These are phyloP conservation scores for Apteryx mantelli DNA, from an alignment of 2,113 vertebrate species.

Conservation along the genomic window DNA sequence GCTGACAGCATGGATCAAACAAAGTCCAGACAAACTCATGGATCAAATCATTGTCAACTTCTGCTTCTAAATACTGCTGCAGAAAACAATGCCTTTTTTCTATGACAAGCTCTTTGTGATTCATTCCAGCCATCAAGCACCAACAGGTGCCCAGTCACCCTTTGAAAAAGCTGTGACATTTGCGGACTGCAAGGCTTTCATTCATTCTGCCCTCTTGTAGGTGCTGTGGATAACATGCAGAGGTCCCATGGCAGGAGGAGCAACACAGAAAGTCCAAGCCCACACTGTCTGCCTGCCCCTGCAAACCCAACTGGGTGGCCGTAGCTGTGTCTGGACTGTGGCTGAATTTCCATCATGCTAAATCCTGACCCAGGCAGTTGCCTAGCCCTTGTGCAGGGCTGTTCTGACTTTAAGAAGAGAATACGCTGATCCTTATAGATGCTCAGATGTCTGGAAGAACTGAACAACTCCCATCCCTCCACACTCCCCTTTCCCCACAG, in stretches of 20 bases:
- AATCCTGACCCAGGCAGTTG: not conserved
- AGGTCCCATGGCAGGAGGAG: not conserved
- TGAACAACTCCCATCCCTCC: not conserved
- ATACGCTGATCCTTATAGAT: not conserved
- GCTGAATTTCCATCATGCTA: not conserved
- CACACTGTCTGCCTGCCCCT: not conserved
- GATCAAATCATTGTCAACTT: not conserved
- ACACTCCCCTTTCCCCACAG: not conserved
- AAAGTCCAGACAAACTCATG: not conserved
- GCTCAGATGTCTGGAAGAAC: not conserved
- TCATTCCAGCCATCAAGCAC: not conserved
- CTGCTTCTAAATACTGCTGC: not conserved
- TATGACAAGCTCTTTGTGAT: not conserved
- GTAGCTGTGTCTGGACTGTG: not conserved
- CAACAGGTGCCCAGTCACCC: not conserved
- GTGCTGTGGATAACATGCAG: fast-evolving
- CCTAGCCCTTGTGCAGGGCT: not conserved
- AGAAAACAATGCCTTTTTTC: not conserved
- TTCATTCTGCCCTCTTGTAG: not conserved
- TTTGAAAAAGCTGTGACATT: not conserved
- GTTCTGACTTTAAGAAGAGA: not conserved
- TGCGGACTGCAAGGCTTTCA: not conserved
- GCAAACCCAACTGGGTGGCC: not conserved
- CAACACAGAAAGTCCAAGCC: not conserved
- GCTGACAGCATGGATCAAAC: not conserved